phyloP scores from a whole-genome alignment of 2,888 invertebrate genomes.

The Dascillus cervinus region DNA sequence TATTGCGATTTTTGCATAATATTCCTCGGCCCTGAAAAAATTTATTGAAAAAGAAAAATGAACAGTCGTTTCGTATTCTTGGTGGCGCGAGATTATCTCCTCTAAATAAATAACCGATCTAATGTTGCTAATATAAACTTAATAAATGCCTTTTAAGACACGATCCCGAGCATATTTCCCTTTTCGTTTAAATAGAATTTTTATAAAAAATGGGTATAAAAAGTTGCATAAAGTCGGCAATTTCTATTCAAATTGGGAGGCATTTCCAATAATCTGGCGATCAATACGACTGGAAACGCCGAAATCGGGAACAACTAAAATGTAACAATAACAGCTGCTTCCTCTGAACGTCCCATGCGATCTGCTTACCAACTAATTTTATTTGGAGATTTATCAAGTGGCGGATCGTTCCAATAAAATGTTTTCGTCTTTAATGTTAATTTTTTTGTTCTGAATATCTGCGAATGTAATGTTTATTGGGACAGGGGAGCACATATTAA shows the following conservation, averaged over 20 bases:
- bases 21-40: too few relatives aligned
- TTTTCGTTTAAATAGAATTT: conserved; percentile 15
- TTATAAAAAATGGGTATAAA: conserved; percentile 12
- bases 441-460: conserved; percentile 12
- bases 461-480: conserved; percentile 13
- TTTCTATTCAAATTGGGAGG: conserved; percentile 15
- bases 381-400: too few relatives aligned
- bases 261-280: conserved; percentile 12
- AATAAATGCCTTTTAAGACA: conserved; percentile 16
- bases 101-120: conserved; percentile 3
- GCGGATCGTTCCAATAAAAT: too few relatives aligned
- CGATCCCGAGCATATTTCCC: conserved; percentile 12
- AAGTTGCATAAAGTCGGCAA: conserved; percentile 12
- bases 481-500: conserved; percentile 12
- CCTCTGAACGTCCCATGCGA: not conserved
- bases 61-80: too few relatives aligned
- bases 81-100: too few relatives aligned
- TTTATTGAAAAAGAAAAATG: too few relatives aligned
- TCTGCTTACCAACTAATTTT: too few relatives aligned
- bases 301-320: conserved; percentile 3
- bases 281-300: conserved; percentile 10
- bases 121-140: conserved; percentile 15
- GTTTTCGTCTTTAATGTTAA: too few relatives aligned
- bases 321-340: not conserved
- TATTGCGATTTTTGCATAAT: too few relatives aligned